Evolutionary conservation across 92 coral and sea anemone genomes (phyloP), one percentile per base, ranked within the genome.

Genomic region (Actinernus sp.): DNA sequence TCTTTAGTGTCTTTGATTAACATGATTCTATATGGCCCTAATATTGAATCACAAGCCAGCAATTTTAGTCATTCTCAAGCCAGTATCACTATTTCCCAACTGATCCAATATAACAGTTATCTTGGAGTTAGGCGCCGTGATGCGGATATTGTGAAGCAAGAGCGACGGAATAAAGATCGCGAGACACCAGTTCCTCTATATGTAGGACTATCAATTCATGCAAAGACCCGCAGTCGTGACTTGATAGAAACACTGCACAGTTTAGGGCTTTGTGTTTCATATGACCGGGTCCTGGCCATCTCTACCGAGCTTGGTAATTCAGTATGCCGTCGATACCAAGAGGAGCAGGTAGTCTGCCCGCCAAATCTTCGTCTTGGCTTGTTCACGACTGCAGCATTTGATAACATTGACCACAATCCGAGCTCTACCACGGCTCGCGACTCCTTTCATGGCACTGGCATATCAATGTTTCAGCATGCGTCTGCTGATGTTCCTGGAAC

Each of bases 331-430:
- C 86, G 48, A 24, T 88, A 72, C 49, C 23, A 23, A 30, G 73
- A 68, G 1, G 94, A 82, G 19, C 58, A 49, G 18, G 90, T 50
- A 17, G 89, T 78, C 14, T 88, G 96, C 44, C 96, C 87, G 3
- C 36, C 69, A 2, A 73, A 69, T 37, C 71, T 83, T 18, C 73
- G 73, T 7, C 14, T 29, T 21, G 32, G 37, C 1, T 18, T 89
- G 16, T 89, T 83, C n/a, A 89, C 91, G 3, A 66, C 85, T 10
- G 72, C 88, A 0, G 91, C 91, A 7, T 76, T 84, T 0, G 96
- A 79, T 26, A 84, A 89, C 56, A 83, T 84, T 9, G 87, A 82
- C 70, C 89, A 78, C 34, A 89, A 84, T 48, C 96, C 88, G 11
- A 79, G 74, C 31, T 89, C 88, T 0, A 74, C 81, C 2, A 89